phyloP scores from a whole-genome alignment of 1,140 invertebrate genomes.

The Drosophila eugracilis region DNA sequence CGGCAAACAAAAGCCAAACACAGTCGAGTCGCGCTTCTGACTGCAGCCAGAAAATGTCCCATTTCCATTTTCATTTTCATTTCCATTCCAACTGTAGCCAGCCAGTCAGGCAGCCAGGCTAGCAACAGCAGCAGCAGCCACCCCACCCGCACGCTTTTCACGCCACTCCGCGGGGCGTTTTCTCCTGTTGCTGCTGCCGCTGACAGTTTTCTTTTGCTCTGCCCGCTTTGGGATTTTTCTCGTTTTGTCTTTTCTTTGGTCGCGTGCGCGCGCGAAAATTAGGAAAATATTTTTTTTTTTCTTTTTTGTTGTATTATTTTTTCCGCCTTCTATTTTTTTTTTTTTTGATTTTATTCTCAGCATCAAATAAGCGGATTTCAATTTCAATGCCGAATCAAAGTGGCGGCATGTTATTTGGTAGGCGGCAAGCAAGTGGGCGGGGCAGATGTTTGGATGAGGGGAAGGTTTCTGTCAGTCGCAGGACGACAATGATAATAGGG shows the following conservation, averaged over 20 bases:
- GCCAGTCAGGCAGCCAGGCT: too few relatives aligned
- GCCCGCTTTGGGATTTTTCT: conserved; percentile 31
- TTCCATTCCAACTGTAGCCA: neutral
- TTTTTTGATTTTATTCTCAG: conserved; percentile 45
- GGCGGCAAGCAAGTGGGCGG: conserved; percentile 9
- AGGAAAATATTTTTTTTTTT: conserved; percentile 67
- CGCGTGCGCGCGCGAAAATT: conserved; percentile 77
- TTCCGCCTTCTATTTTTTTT: conserved; percentile 38
- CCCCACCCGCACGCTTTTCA: neutral
- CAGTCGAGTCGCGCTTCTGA: conserved; percentile 25
- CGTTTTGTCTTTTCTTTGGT: conserved; percentile 60
- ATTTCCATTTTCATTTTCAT: conserved; percentile 19
- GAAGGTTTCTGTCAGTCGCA: conserved; percentile 19
- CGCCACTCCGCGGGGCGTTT: conserved; percentile 38
- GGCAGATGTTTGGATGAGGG: neutral
- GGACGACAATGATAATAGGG: conserved; percentile 19
- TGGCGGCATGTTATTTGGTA: conserved; percentile 46
- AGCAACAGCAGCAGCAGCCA: too few relatives aligned
- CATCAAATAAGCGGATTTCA: conserved; percentile 65
- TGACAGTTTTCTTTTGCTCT: conserved; percentile 75
- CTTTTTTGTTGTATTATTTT: conserved; percentile 14
- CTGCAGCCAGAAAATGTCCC: conserved; percentile 35
- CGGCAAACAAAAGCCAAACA: conserved; percentile 71
- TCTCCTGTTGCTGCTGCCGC: conserved; percentile 60
- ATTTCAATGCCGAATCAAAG: conserved; percentile 72